Evolutionary conservation across 2,797 vertebrate species (phyloP), one percentile per base, ranked within the genome.

Genomic region (Cossypha polioptera): DNA sequence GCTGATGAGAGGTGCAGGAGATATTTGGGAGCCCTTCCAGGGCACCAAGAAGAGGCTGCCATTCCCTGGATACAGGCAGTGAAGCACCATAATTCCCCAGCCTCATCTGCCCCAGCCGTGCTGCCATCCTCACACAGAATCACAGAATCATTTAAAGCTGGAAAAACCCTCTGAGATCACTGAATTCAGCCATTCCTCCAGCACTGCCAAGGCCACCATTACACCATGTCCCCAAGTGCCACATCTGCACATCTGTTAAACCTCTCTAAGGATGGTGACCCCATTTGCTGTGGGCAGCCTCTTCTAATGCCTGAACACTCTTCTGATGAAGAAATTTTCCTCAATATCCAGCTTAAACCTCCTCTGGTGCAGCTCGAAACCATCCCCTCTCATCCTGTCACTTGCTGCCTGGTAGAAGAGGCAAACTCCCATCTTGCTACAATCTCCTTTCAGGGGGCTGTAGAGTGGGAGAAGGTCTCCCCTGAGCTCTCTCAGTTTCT

Each of bases 61-160:
- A 11, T 10, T 63, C n/a, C 33, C 29, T 43, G 45, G 25, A 4
- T 25, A 22, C 21, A 4, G 36, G 29, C 31, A 38, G 9, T 2
- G 13, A 63, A 43, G 40, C 2, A 1, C 38, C 20, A 25, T 13
- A 1, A 0, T 19, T 24, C 42, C 38, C 26, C 43, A 24, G 45
- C 40, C 36, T 24, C 0, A 0, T 13, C 33, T 59, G 33, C 25
- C 66, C 28, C 25, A 29, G 40, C 10, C 1, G 0, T 1, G 7
- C 59, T 72, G 86, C 63, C 31, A 51, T 63, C 24, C 78, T 82
- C 63, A 57, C 19, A 50, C 10, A 14, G n/a, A 57, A 13, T 28
- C 22, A 42, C 35, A 13, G 38, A 48, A 20, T 29, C 16, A 29
- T 15, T 36, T 13, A 8, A 55, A 50, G 24, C 7, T 51, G 78